These are phyloP conservation scores for Pyrrhosoma nymphula DNA, from an alignment of 2,888 invertebrate genomes.

Conservation along the genomic window DNA sequence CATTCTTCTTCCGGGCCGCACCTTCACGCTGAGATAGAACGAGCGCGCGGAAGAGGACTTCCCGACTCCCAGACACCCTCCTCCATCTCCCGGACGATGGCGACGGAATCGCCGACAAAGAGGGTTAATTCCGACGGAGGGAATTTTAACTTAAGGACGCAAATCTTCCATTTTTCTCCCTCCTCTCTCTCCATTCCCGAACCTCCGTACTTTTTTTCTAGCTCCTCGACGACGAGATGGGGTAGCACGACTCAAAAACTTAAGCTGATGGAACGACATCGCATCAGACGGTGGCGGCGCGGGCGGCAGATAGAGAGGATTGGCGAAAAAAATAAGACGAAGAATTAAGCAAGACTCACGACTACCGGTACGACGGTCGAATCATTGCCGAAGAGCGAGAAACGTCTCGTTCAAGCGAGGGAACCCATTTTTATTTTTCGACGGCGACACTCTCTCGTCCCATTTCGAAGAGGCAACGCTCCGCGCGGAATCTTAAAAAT, in stretches of 20 bases:
- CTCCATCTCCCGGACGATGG: background rate
- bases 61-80: background rate
- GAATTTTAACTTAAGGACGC: background rate
- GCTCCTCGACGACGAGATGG: background rate
- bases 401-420: background rate
- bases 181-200: background rate
- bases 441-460: background rate
- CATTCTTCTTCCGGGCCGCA: background rate
- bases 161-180: background rate
- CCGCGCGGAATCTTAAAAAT: background rate
- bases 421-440: too few species aligned
- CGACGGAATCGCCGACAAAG: conserved; percentile 8
- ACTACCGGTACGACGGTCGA: background rate
- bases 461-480: background rate
- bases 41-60: background rate
- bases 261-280: background rate
- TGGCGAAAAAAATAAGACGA: background rate
- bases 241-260: background rate
- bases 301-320: background rate
- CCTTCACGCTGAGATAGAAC: background rate
- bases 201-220: background rate
- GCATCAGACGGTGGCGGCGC: background rate
- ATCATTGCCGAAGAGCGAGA: background rate
- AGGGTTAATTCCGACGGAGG: background rate
- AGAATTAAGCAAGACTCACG: background rate